Evolutionary conservation across 2,888 invertebrate species (phyloP), one percentile per base, ranked within the genome.

Genomic region (Petrophora chlorosata): DNA sequence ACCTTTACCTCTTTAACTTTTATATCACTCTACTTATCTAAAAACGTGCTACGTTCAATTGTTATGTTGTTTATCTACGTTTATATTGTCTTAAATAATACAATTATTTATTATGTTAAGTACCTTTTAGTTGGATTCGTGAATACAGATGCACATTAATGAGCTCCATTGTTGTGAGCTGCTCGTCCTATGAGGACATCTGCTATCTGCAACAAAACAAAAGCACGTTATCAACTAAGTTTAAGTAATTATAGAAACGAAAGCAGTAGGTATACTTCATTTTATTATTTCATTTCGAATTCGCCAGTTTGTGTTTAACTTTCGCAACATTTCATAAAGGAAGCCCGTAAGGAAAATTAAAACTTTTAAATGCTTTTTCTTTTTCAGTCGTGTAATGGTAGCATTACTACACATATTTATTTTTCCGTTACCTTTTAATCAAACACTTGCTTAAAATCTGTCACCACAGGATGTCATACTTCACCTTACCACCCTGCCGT

Each of bases 61-160:
- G n/a, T n/a, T n/a, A n/a, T n/a, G n/a, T n/a, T n/a, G n/a, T n/a
- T n/a, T n/a, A n/a, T n/a, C n/a, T n/a, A n/a, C n/a, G n/a, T n/a
- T n/a, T n/a, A n/a, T n/a, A n/a, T n/a, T n/a, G n/a, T n/a, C n/a
- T n/a, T n/a, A n/a, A 9, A 25, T 10, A 10, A 10, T 9, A 10
- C 13, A 8, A 4, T 12, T 10, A 17, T 28, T 28, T 8, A 8
- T 26, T 36, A 10, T 25, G 19, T 22, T 5, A 8, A 8, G 28
- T 82, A 84, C 83, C 85, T 85, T 73, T 79, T 70, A 82, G 67
- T 80, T 72, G 73, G 64, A 59, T 54, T 68, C 56, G 59, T 60
- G 48, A 61, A 56, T 59, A 55, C 59, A 56, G 68, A 50, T 55
- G 67, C 62, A 62, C 63, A 60, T 58, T 68, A 74, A 73, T 68